Conservation (phyloP, 2,113 vertebrate species). For the Rhinoptilus africanus region DNA sequence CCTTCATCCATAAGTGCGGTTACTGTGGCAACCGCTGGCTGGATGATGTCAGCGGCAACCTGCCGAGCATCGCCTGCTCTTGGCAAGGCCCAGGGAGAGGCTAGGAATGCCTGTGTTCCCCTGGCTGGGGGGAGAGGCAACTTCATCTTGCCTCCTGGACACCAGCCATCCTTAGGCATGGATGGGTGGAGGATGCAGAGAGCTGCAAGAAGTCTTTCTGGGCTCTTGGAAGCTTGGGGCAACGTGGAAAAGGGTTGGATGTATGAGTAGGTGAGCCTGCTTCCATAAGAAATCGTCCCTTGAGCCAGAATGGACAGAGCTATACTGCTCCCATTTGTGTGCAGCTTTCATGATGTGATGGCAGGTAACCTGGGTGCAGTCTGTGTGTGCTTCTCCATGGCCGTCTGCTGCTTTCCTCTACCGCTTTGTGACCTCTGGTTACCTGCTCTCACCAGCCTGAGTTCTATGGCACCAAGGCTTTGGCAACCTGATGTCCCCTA, state of each 20-base stretch:
- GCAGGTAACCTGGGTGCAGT: not conserved
- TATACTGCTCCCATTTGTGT: not conserved
- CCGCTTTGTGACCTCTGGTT: not conserved
- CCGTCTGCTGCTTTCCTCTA: not conserved
- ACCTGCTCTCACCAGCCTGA: not conserved
- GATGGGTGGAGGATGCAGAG: not conserved
- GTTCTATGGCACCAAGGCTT: not conserved
- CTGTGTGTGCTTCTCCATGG: not conserved
- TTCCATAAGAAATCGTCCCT: not conserved
- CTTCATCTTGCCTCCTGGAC: not conserved
- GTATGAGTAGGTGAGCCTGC: not conserved
- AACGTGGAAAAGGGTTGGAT: not conserved
- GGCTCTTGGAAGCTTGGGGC: not conserved
- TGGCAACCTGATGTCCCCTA: not conserved
- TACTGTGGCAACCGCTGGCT: conserved; percentile 2
- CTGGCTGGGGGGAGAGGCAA: not conserved
- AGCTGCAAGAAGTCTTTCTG: not conserved
- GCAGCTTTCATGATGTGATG: rapidly evolving
- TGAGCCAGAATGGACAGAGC: not conserved
- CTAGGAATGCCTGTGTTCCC: not conserved
- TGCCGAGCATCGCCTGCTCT: not conserved
- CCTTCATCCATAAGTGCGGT: not conserved
- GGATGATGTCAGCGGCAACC: not conserved
- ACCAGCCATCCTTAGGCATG: not conserved
- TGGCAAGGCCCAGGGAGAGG: not conserved